Conservation (phyloP, 2,113 vertebrate genomes). For the Lagopus leucura region DNA sequence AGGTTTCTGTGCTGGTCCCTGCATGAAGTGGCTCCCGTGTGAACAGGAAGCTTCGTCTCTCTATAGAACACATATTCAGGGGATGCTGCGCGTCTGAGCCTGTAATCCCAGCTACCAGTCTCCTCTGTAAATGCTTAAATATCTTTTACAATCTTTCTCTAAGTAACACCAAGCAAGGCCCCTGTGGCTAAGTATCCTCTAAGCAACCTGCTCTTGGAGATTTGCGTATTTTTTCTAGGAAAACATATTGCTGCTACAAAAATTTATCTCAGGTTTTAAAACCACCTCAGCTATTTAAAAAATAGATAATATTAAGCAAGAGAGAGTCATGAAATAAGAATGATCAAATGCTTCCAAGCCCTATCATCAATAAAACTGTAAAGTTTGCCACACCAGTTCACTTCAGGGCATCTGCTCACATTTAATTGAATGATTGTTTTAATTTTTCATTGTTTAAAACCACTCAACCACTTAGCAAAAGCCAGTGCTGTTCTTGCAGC, state of each 20-base stretch:
- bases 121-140: not conserved
- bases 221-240: not conserved
- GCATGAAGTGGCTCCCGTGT: not conserved
- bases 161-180: not conserved
- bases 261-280: constrained; percentile 15
- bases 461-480: constrained; percentile 60
- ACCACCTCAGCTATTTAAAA: not conserved
- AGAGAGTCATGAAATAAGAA: constrained; percentile 47
- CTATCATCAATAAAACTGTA: constrained; percentile 58
- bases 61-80: too few species aligned
- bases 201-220: not conserved
- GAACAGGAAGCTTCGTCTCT: not conserved
- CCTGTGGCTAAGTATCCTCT: not conserved
- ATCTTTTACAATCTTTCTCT: not conserved
- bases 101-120: not conserved
- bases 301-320: constrained; percentile 30
- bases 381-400: constrained; percentile 53
- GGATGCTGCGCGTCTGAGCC: not conserved
- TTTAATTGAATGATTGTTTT: constrained; percentile 68
- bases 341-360: constrained; percentile 42
- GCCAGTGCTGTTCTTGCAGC: not conserved
- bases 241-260: not conserved
- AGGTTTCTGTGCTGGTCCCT: not conserved
- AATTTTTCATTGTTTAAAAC: constrained; percentile 74
- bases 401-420: constrained; percentile 58